These are phyloP conservation scores for Bucco capensis DNA, from an alignment of 2,113 vertebrate species.

Conservation along the genomic window DNA sequence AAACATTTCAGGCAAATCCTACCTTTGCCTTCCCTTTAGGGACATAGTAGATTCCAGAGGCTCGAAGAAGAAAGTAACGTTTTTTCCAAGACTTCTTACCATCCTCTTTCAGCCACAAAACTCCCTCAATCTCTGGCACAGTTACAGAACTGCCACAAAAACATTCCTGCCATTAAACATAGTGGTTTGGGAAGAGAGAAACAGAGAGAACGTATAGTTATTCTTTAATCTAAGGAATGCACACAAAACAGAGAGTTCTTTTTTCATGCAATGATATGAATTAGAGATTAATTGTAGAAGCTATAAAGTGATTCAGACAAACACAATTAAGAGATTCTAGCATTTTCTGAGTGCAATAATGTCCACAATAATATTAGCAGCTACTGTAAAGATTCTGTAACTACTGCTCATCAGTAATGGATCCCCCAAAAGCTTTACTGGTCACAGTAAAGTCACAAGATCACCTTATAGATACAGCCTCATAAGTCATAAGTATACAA, in stretches of 20 bases:
- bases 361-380: background rate
- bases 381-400: background rate
- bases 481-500: background rate
- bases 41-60: conserved; percentile 96
- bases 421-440: background rate
- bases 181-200: background rate
- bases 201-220: background rate
- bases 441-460: background rate
- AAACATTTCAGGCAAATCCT: background rate
- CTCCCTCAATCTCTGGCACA: conserved; percentile 95
- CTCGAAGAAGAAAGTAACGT: conserved; percentile 93
- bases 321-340: background rate
- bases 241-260: background rate
- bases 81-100: conserved; percentile 99
- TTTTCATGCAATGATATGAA: background rate
- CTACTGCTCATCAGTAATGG: background rate
- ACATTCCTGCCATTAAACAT: conserved; percentile 82
- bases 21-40: conserved; percentile 99
- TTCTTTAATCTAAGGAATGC: background rate
- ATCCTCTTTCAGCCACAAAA: conserved; percentile 96
- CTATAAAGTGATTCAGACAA: background rate
- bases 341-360: background rate
- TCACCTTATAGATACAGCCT: background rate
- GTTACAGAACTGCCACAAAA: conserved; percentile 96
- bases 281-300: background rate